Evolutionary conservation across 2,113 vertebrate species (phyloP), one percentile per base, ranked within the genome.

Genomic region (Irena cyanogastra): DNA sequence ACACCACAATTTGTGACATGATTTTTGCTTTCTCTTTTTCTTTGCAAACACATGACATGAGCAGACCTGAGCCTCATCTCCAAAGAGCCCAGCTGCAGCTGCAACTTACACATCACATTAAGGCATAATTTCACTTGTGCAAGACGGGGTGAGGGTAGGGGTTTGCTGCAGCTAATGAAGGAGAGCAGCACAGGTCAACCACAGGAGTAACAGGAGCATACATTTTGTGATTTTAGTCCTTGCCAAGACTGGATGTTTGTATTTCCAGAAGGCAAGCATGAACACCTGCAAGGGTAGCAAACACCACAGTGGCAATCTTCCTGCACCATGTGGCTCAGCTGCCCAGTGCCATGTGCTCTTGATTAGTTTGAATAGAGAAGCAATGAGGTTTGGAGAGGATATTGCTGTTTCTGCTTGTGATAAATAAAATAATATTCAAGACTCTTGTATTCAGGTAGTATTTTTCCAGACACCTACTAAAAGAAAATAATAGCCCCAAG

Each of bases 201-300:
- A 35, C 2, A 3, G 56, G 7, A 66, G 33, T 13, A 79, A 64
- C 1, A 7, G 47, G 17, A 75, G 16, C 4, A 24, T 20, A 79
- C 47, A 24, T 11, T 6, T 9, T 35, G 20, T 52, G 54, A 85
- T 79, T 93, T 69, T 14, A 71, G 54, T 33, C 30, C 33, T 59
- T 6, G 1, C n/a, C 53, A 60, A 65, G 28, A 44, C 57, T 77
- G 47, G 74, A 26, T 5, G 1, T 28, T 50, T 1, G 0, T 11
- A 16, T 26, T 78, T 27, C 33, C n/a, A 78, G 28, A 24, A 28
- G 15, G 8, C 35, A 57, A 37, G 33, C 0, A 7, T 5, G 6
- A 18, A 26, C 1, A 24, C 2, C 30, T 47, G 9, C 41, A 45
- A 41, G 3, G 52, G 35, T 16, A 61, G 20, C 31, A 15, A 69